A percentile compares a stretch with the other conserved stretches of the same genome.
Conservation (phyloP, 92 coral and sea anemone genomes). For the Epizoanthus stellaris region DNA sequence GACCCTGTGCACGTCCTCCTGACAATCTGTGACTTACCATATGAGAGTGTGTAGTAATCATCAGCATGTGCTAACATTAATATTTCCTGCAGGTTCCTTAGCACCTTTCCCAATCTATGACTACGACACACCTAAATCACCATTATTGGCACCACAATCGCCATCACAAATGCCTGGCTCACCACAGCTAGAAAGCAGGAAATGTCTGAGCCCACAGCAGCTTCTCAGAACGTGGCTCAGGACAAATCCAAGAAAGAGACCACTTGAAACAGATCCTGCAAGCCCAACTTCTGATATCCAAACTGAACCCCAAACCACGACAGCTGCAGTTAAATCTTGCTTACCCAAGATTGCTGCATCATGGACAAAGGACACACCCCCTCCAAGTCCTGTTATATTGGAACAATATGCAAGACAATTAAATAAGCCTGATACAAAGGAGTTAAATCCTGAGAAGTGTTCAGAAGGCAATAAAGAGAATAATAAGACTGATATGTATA, state of each 20-base stretch:
- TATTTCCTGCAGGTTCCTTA: slow-evolving; percentile 10
- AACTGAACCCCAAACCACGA: neutral
- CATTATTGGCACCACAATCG: slow-evolving; percentile 27
- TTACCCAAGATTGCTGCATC: neutral
- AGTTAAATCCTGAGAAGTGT: neutral
- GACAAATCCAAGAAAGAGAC: slow-evolving; percentile 38
- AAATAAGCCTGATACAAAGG: neutral
- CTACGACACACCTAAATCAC: slow-evolving; percentile 31
- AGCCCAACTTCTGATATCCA: neutral
- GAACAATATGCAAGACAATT: neutral
- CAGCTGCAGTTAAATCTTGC: neutral
- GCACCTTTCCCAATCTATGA: slow-evolving; percentile 34
- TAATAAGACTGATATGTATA: neutral
- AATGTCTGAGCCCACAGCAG: slow-evolving; percentile 82
- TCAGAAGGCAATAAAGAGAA: slow-evolving; percentile 30
- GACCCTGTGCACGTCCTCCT: too few relatives aligned
- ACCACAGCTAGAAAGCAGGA: slow-evolving; percentile 50
- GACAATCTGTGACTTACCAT: too few relatives aligned
- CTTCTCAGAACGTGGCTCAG: slow-evolving; percentile 82
- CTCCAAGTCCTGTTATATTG: neutral
- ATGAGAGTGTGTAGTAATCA: too few relatives aligned
- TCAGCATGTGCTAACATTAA: neutral
- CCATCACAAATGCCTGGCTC: slow-evolving; percentile 45
- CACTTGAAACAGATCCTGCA: slow-evolving; percentile 39
- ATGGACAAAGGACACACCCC: neutral